Conservation (phyloP, 2,113 vertebrate species). For the Brachyhypopomus gauderio region DNA sequence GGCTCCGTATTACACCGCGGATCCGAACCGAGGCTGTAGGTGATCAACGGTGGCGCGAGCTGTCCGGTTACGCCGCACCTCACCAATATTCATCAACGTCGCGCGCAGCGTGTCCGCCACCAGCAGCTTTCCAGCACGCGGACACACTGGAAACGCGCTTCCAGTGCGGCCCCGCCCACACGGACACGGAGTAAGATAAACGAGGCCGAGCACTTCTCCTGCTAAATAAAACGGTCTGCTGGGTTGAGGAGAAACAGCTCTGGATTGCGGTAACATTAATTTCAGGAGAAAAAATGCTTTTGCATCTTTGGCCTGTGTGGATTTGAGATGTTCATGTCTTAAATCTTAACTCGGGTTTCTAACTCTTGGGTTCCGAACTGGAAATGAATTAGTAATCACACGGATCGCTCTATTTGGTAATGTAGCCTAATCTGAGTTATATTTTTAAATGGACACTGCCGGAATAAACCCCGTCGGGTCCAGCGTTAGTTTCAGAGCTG, state of each 20-base stretch:
- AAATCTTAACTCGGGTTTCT: too few relatives aligned
- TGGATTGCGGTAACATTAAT: constrained; percentile 6
- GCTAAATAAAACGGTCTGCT: constrained; percentile 43
- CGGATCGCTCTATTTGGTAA: too few relatives aligned
- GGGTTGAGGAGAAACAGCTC: constrained; percentile 8
- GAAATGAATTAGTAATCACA: too few relatives aligned
- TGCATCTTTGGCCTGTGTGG: background rate
- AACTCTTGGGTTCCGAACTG: too few relatives aligned
- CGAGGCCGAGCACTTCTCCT: constrained; percentile 24
- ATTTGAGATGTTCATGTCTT: background rate
- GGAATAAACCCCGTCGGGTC: too few relatives aligned
- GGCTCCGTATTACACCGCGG: constrained; percentile 31
- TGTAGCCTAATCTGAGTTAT: too few relatives aligned
- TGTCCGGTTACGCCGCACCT: constrained; percentile 52
- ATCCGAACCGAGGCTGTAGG: constrained; percentile 37
- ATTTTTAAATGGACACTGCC: too few relatives aligned
- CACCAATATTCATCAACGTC: constrained; percentile 62
- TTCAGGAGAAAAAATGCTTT: background rate
- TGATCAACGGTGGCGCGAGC: constrained; percentile 47
- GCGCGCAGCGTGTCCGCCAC: constrained; percentile 57
- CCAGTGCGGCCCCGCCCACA: constrained; percentile 35
- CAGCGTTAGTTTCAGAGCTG: too few relatives aligned
- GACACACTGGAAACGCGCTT: constrained; percentile 72
- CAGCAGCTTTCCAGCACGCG: constrained; percentile 61
- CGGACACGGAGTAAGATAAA: constrained; percentile 37